Base-by-base conservation (phyloP, 2,113 vertebrate genomes). In the Chlorodrepanis virens region DNA sequence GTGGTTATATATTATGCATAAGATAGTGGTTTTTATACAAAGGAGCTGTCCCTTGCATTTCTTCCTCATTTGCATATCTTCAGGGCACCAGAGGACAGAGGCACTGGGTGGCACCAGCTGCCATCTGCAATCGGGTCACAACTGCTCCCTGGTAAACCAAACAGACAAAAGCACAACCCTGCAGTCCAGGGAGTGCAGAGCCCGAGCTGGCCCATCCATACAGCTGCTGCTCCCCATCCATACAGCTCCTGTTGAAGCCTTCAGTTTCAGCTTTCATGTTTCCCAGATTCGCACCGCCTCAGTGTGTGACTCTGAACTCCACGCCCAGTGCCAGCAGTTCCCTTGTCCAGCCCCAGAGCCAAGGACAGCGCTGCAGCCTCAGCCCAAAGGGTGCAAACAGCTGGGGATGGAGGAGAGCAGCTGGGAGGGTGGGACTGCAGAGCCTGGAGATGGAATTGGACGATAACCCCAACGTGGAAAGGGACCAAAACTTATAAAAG, bases 271-370 rank as follows among this genome's bases (percentile, higher is more conserved):
- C 14, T 53, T 31, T 39, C 8, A 6, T 7, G 5, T 31, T 63
- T 31, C 7, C 47, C 47, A 70, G 7, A 5, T 3, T 16, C 19
- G 25, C 4, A 15, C 19, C 4, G 13, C 47, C 10, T 3, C 29
- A 13, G n/a, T 20, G 45, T 68, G 67, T 29, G 1, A 9, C n/a
- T 2, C 47, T 52, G 35, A 52, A 3, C n/a, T 21, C 9, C n/a
- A 49, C 2, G 5, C 0, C 1, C 0, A 49, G 33, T 14, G 45
- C 6, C 5, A 14, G n/a, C 33, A 5, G 33, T 2, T 67, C 64
- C 40, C 21, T 11, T 37, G 2, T 2, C 33, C 65, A 68, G n/a
- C 25, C 64, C 65, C 65, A 37, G 9, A 68, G 6, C 65, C 65
- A 49, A 68, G 64, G 64, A 7, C 31, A 47, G 12, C 9, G 4